phyloP scores from a whole-genome alignment of 2,888 invertebrate species.

The Diaprepes abbreviatus region DNA sequence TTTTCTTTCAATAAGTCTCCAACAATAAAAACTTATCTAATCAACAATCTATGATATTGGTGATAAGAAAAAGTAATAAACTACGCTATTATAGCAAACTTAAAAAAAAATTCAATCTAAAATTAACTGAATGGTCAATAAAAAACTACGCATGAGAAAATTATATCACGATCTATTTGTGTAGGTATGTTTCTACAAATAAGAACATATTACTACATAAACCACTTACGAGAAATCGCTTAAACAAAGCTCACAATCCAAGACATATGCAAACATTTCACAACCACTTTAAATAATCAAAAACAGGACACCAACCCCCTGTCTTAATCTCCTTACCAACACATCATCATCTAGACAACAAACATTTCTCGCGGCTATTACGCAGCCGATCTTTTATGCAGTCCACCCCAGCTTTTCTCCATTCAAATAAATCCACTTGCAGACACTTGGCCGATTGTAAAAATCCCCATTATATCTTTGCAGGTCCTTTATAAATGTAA shows the following conservation, averaged over 20 bases:
- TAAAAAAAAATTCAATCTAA: no score
- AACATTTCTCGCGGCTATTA: constrained; percentile 62
- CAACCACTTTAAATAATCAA: constrained; percentile 60
- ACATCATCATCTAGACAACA: constrained; percentile 65
- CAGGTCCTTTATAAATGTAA: constrained; percentile 62
- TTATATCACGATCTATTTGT: no score
- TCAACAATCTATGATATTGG: no score
- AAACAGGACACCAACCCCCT: constrained; percentile 55
- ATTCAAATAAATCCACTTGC: constrained; percentile 64
- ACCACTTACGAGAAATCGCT: neutral
- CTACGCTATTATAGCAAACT: no score
- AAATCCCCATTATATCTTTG: constrained; percentile 63
- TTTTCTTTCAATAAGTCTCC: no score
- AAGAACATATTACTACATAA: neutral
- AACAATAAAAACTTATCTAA: no score
- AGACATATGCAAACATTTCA: constrained; percentile 49
- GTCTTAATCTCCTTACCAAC: constrained; percentile 61
- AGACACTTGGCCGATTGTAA: constrained; percentile 61
- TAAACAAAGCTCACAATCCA: constrained; percentile 11
- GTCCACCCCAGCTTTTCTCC: constrained; percentile 59
- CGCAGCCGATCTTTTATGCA: constrained; percentile 54
- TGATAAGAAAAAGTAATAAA: no score
- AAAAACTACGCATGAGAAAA: no score
- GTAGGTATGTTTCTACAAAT: no score
- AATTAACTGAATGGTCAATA: no score